Evolutionary conservation across 2,113 vertebrate genomes (phyloP), one percentile per base, ranked within the genome.

Genomic region (Petromus typicus): DNA sequence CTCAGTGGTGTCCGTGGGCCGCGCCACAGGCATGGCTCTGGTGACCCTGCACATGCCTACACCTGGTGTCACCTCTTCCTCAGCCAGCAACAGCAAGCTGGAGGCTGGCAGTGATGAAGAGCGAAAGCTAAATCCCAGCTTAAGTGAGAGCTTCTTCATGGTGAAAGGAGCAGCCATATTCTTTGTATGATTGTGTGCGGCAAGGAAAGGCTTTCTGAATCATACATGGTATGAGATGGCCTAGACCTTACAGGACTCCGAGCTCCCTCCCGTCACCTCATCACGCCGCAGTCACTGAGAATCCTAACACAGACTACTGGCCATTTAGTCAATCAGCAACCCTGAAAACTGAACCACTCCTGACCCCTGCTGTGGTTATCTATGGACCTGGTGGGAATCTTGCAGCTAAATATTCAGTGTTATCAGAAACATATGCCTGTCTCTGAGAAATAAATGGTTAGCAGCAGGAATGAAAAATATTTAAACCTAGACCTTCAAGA

Each of bases 401-500:
- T 32, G 37, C 16, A 23, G 30, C 81, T 20, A 4, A 25, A 37
- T 12, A 18, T 18, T 90, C 43, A 1, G 32, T 4, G 6, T 84
- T 48, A 83, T 51, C 73, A 51, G 84, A 79, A 94, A 45, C 43
- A 25, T 25, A n/a, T 37, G 64, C 40, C 91, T 48, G 18, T 40
- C 81, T 43, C 80, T 93, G 75, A 90, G 93, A 86, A 86, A 59
- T 37, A 73, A 89, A 22, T 56, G 63, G 89, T 84, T 48, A 90
- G 76, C 67, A 63, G 67, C 56, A 48, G 43, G 16, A 82, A 83
- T 57, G 20, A 4, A 83, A 95, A 95, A 78, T n/a, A 63, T 96
- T 97, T 93, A 30, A 57, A 96, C 91, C 89, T 86, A 87, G 97
- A 69, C 69, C 92, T 89, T 95, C 69, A 59, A 67, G 71, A 98